A percentile compares a stretch with the other conserved stretches of the same genome.
These are phyloP conservation scores for Lepilemur septentrionalis DNA, from an alignment of 2,797 vertebrate species.

Conservation along the genomic window DNA sequence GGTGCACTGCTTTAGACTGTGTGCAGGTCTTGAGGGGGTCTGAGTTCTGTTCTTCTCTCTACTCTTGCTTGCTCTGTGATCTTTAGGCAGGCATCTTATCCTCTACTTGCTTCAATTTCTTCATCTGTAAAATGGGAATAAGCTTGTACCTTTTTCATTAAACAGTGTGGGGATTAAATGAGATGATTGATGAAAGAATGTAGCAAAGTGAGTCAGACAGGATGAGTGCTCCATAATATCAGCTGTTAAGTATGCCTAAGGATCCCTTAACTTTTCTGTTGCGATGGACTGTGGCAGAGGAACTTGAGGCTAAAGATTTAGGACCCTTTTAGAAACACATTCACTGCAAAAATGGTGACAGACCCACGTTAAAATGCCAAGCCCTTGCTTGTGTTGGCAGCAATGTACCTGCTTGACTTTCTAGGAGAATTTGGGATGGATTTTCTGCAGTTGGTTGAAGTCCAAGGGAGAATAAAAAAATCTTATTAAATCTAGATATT, in stretches of 20 bases:
- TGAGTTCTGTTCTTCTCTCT: neutral
- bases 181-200: neutral
- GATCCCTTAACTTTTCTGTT: neutral
- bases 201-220: neutral
- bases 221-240: neutral
- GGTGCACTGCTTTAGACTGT: neutral
- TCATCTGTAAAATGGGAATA: neutral
- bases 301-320: neutral
- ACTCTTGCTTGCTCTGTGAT: neutral
- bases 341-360: neutral
- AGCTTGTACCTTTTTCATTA: neutral
- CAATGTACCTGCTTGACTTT: neutral
- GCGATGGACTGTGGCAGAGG: neutral
- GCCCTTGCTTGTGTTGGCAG: neutral
- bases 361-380: neutral
- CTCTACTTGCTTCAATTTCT: neutral
- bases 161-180: neutral
- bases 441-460: conserved; percentile 17
- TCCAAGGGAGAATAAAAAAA: neutral
- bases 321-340: neutral
- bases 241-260: neutral
- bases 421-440: neutral
- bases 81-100: neutral
- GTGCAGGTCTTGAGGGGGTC: neutral
- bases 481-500: conserved; percentile 28